Conservation (phyloP, 1,140 invertebrate genomes). For the Lasioglossum baleicum region DNA sequence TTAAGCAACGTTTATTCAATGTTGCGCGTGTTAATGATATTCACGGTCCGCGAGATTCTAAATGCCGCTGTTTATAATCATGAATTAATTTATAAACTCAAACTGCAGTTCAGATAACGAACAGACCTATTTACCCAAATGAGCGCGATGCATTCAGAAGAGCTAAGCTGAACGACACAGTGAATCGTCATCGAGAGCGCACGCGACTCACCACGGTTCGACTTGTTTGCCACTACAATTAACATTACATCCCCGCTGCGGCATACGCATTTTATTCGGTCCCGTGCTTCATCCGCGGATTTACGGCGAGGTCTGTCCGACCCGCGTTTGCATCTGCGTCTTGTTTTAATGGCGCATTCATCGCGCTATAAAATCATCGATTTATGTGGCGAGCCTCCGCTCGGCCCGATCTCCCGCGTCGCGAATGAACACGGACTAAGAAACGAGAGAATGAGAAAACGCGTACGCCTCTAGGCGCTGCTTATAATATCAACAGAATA, state of each 20-base stretch:
- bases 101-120: background rate
- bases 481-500: background rate
- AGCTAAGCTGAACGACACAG: background rate
- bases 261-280: constrained; percentile 31
- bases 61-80: background rate
- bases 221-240: constrained; percentile 23
- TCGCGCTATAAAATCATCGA: constrained; percentile 42
- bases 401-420: constrained; percentile 13
- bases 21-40: background rate
- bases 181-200: background rate
- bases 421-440: background rate
- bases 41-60: background rate
- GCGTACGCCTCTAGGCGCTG: background rate
- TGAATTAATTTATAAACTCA: background rate
- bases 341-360: constrained; percentile 30
- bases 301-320: constrained; percentile 14
- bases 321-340: constrained; percentile 2
- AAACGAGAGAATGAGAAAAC: constrained; percentile 3
- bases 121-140: background rate
- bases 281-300: constrained; percentile 9
- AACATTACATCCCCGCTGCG: constrained; percentile 38
- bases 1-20: background rate
- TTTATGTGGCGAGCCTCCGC: constrained; percentile 9
- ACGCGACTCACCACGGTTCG: background rate
- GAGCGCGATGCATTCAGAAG: background rate